Evolutionary conservation across 2,797 vertebrate genomes (phyloP).

Genomic region (Lemur catta): DNA sequence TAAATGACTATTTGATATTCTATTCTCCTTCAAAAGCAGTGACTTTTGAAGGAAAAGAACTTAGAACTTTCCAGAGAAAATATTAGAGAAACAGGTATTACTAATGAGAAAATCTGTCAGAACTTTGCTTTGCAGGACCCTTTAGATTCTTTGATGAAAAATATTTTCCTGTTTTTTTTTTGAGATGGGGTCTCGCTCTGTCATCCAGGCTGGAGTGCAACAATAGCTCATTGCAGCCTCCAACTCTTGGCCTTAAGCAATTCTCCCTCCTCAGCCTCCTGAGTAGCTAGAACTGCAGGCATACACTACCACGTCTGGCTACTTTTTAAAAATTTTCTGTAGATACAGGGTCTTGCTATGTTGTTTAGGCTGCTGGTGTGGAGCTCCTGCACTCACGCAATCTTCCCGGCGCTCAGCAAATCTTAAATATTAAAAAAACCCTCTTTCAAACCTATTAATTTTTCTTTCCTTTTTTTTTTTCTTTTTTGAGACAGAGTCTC

Average conservation of each 20-base stretch:
- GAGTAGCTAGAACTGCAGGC: background rate
- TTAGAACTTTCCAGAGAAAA: slow-evolving; percentile 9
- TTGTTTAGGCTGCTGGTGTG: no score
- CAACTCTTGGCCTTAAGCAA: background rate
- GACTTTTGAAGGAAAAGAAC: background rate
- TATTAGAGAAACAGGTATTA: background rate
- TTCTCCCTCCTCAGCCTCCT: background rate
- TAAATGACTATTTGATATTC: background rate
- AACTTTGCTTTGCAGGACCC: background rate
- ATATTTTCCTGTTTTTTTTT: background rate
- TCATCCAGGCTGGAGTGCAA: background rate
- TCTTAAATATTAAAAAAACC: no score
- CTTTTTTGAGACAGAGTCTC: no score
- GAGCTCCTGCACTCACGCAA: no score
- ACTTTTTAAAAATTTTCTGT: no score
- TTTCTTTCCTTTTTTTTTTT: no score
- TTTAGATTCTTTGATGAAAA: background rate
- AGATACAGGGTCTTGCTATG: no score
- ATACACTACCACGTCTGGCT: no score
- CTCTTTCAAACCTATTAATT: no score
- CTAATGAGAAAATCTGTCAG: background rate
- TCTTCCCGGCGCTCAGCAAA: no score
- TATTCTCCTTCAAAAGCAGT: slow-evolving; percentile 40
- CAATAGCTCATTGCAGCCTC: no score
- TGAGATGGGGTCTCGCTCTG: background rate